Evolutionary conservation across 2,888 invertebrate genomes (phyloP).

Genomic region (Catocala nupta): DNA sequence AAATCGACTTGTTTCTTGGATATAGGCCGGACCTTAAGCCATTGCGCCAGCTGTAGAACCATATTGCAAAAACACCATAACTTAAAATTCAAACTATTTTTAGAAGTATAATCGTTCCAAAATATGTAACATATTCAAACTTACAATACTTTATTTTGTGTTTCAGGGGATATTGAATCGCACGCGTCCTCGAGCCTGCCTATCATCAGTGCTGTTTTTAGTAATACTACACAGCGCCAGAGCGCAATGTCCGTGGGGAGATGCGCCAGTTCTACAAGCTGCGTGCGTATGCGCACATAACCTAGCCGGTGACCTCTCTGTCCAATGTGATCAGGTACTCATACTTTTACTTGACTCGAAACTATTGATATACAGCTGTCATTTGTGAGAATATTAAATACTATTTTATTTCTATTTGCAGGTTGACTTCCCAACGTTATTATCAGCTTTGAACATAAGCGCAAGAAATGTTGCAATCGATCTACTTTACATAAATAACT

Average conservation of each 20-base stretch:
- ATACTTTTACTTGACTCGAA: too few relatives aligned
- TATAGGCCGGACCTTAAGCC: too few relatives aligned
- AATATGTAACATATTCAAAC: background rate
- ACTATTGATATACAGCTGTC: background rate
- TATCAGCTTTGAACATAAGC: conserved; percentile 91
- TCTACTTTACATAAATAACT: conserved; percentile 95
- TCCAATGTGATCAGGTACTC: conserved; percentile 94
- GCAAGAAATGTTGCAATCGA: conserved; percentile 91
- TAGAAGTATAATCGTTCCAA: too few relatives aligned
- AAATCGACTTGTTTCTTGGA: too few relatives aligned
- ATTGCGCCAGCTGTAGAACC: too few relatives aligned
- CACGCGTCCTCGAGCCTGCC: conserved; percentile 54
- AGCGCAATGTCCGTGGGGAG: conserved; percentile 95
- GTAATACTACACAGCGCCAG: conserved; percentile 60
- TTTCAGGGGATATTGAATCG: conserved; percentile 61
- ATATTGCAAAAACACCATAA: too few relatives aligned
- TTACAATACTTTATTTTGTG: conserved; percentile 12
- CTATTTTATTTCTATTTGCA: conserved; percentile 56
- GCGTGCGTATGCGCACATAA: conserved; percentile 96
- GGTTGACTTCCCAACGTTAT: conserved; percentile 92
- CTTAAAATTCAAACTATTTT: too few relatives aligned
- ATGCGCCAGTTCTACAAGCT: conserved; percentile 91
- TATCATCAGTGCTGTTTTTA: conserved; percentile 58
- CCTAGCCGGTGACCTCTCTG: conserved; percentile 93
- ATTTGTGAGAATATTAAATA: conserved; percentile 6